These are phyloP conservation scores for Poeciliopsis turrubarensis DNA, from an alignment of 2,113 vertebrate genomes.

Conservation along the genomic window DNA sequence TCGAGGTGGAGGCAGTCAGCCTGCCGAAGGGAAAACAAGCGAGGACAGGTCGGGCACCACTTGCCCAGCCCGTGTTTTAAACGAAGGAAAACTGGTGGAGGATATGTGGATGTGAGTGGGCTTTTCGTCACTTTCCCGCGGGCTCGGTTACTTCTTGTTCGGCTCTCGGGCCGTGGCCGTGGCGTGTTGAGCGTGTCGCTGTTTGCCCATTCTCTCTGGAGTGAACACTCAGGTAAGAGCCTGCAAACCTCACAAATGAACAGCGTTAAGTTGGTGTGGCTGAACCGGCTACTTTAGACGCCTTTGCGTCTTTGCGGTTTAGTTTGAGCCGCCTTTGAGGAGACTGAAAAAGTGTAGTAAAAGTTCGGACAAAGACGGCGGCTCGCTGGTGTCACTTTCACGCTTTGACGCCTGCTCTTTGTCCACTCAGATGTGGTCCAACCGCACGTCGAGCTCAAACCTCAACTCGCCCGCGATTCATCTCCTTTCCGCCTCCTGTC, in stretches of 20 bases:
- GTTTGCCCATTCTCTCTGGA: slow-evolving; percentile 63
- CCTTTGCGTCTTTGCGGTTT: background rate
- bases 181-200: slow-evolving; percentile 47
- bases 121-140: slow-evolving; percentile 8
- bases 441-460: slow-evolving; percentile 8
- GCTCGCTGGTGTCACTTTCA: slow-evolving; percentile 47
- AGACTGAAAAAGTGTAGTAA: slow-evolving; percentile 7
- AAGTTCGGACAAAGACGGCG: slow-evolving; percentile 43
- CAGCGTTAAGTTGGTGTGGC: slow-evolving; percentile 52
- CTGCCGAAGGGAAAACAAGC: slow-evolving; percentile 70
- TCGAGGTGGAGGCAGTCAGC: slow-evolving; percentile 63
- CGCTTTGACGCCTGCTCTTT: slow-evolving; percentile 64
- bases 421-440: slow-evolving; percentile 57
- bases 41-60: slow-evolving; percentile 28
- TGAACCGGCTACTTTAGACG: slow-evolving; percentile 9
- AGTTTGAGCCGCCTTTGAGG: background rate
- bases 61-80: slow-evolving; percentile 19
- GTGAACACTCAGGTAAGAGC: slow-evolving; percentile 77
- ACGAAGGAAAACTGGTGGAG: background rate
- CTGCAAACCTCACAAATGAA: slow-evolving; percentile 19
- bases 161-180: background rate
- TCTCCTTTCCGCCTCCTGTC: background rate
- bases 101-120: slow-evolving; percentile 37
- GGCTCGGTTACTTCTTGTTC: slow-evolving; percentile 22
- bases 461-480: background rate